Evolutionary conservation across 2,888 invertebrate genomes (phyloP), one percentile per base, ranked within the genome.

Genomic region (Apoda limacodes): DNA sequence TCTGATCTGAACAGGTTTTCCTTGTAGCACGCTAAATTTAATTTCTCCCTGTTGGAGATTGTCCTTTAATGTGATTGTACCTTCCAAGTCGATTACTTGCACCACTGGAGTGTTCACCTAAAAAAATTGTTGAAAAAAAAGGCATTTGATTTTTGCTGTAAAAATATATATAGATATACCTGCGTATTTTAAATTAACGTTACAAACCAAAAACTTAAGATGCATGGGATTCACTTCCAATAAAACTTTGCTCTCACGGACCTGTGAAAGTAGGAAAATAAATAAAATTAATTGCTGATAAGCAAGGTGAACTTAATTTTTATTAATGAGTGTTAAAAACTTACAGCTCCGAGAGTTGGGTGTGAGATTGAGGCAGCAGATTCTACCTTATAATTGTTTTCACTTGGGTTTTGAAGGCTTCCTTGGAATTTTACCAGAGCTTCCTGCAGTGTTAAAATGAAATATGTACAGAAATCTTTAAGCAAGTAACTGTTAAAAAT

Each of bases 11-110:
- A 82, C 50, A 0, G 85, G 82, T 34, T 82, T 76, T 47, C 82
- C 70, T 26, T 84, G 82, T 7, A 85, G 60, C 2, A 85, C 48
- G 2, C 68, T 60, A 34, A 83, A 45, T 39, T 81, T 82, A 1
- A 83, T 50, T 17, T 83, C 80, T 1, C 76, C 59, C 39, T 82
- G 82, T 36, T 85, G 84, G 0, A 71, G 41, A 31, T 83, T 78
- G 14, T 83, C 82, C 22, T 64, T 65, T 1, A 84, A 31, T 0
- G 74, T 59, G 3, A 82, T 59, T 1, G 64, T 68, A n/a, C 82
- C 72, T 21, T 82, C 68, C 1, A 82, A 36, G 36, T 82, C 83
- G 12, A 87, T 46, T 1, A 88, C 51, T 20, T 85, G 81, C 13
- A 80, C 80, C 25, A 85, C 60, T 0, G 85, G 80, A 2, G 71